Evolutionary conservation across 2,113 vertebrate species (phyloP).

Genomic region (Nothocercus nigrocapillus): DNA sequence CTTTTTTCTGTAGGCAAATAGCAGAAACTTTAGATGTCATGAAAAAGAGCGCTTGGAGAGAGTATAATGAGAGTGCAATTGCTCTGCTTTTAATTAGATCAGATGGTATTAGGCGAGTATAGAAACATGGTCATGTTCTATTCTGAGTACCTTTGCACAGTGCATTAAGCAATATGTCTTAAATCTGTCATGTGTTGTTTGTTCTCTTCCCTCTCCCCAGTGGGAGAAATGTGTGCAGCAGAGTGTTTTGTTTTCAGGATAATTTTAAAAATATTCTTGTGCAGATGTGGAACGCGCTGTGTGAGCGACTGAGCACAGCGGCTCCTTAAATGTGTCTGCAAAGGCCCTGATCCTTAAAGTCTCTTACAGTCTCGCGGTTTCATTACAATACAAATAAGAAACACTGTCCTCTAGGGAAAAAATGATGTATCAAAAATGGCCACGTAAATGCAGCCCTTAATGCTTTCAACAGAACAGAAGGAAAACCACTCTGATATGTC

Average conservation of each 20-base stretch:
- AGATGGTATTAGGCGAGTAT: background rate
- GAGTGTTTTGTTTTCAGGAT: background rate
- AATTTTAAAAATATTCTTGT: background rate
- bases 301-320: background rate
- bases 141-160: background rate
- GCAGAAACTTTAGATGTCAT: background rate
- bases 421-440: background rate
- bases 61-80: background rate
- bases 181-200: background rate
- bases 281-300: background rate
- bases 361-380: background rate
- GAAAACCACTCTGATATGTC: background rate
- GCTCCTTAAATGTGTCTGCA: background rate
- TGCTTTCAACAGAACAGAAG: background rate
- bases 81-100: background rate
- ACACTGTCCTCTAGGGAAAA: background rate
- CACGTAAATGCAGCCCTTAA: rapidly evolving
- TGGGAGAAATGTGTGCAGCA: rapidly evolving
- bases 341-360: background rate
- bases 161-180: background rate
- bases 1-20: background rate
- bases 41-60: rapidly evolving
- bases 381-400: background rate
- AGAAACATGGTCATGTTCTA: background rate
- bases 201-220: background rate